Evolutionary conservation across 1,140 invertebrate species (phyloP), one percentile per base, ranked within the genome.

Genomic region (Drosophila setifemur): DNA sequence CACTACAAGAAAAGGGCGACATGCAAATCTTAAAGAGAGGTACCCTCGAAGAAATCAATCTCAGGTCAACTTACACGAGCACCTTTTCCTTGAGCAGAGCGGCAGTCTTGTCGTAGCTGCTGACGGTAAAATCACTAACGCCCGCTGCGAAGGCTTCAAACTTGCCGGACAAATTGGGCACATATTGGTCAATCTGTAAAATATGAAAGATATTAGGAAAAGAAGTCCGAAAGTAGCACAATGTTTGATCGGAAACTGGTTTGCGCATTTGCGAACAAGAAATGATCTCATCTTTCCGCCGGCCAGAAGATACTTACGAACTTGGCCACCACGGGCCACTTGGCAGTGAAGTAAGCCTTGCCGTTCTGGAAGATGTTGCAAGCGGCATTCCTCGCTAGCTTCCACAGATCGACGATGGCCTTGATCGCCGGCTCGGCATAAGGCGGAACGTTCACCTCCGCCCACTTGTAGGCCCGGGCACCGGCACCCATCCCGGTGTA

Each of bases 1-100:
- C 95, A 45, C 95, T 96, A 91, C 37, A 94, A 94, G 48, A n/a
- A 18, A n/a, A 40, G 2, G 21, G n/a, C n/a, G n/a, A n/a, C n/a
- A n/a, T n/a, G n/a, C n/a, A n/a, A n/a, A 16, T 4, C 2, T 6
- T 28, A 12, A 12, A 21, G 18, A 29, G 25, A 28, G 11, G 11
- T 11, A 2, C 19, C 18, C 25, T 29, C 1, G 0, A 3, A 44
- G 21, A 7, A 39, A 21, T 12, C 7, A n/a, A 21, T 21, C 7
- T 12, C 11, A 12, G 4, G 19, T 25, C 26, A 82, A 94, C 95
- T 95, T 92, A 96, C 95, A 95, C 91, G 91, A 96, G 95, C 40
- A 96, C 93, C 91, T 95, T 94, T 26, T 93, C 93, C 88, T 93
- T 92, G 71, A 95, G 91, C 91, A 95, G 93, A 35, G 92, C 91